phyloP scores from a whole-genome alignment of 2,797 vertebrate genomes.

The Syngnathus acus region DNA sequence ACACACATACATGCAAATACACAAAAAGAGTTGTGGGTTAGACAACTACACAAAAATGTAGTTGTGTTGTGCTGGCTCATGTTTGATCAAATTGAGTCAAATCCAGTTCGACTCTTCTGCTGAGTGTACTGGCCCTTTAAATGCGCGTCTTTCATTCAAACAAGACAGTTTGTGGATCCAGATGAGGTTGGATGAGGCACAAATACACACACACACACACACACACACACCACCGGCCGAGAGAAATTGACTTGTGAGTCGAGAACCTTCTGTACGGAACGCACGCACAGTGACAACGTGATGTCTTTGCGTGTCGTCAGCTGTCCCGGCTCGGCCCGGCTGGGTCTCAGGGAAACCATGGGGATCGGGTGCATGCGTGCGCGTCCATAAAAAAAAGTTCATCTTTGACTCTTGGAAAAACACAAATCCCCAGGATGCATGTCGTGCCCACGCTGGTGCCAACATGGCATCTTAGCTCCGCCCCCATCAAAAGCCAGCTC shows the following conservation, averaged over 20 bases:
- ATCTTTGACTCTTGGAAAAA: slow-evolving; percentile 20
- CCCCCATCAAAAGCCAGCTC: slow-evolving; percentile 22
- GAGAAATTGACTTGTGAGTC: slow-evolving; percentile 10
- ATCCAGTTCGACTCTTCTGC: too few relatives aligned
- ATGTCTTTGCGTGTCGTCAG: slow-evolving; percentile 14
- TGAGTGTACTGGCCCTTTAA: too few relatives aligned
- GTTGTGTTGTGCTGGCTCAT: too few relatives aligned
- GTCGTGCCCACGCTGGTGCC: slow-evolving; percentile 29
- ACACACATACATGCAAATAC: background rate
- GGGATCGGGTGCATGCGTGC: slow-evolving; percentile 43
- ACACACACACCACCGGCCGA: slow-evolving; percentile 8
- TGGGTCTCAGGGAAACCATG: slow-evolving; percentile 48
- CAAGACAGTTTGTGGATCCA: too few relatives aligned
- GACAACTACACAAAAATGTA: too few relatives aligned
- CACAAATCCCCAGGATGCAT: too few relatives aligned
- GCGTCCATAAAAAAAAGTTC: slow-evolving; percentile 6
- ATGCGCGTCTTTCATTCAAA: too few relatives aligned
- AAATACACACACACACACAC: slow-evolving; percentile 4
- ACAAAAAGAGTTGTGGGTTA: background rate
- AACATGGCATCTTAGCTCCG: slow-evolving; percentile 49
- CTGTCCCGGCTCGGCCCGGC: slow-evolving; percentile 16
- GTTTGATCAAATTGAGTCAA: too few relatives aligned
- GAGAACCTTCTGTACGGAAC: background rate
- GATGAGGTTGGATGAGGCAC: background rate
- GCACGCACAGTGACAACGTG: background rate